Conservation (phyloP, 2,888 invertebrate genomes). For the Noctuana brunneofusca region DNA sequence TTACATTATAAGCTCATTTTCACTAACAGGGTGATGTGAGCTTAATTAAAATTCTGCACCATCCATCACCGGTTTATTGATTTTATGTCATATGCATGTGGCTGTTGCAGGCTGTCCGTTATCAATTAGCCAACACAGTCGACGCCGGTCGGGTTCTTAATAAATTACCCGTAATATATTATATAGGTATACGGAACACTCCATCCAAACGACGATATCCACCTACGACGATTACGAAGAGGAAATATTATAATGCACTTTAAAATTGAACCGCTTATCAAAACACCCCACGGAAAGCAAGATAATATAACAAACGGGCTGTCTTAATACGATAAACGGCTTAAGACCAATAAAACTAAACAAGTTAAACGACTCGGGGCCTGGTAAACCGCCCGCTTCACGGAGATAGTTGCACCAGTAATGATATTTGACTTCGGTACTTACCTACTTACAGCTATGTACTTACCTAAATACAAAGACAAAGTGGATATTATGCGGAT, state of each 20-base stretch:
- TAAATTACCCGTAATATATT: slow-evolving; percentile 31
- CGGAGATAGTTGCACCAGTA: slow-evolving; percentile 55
- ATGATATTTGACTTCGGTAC: slow-evolving; percentile 49
- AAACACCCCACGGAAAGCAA: slow-evolving; percentile 61
- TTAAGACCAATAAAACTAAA: slow-evolving; percentile 75
- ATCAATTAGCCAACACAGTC: slow-evolving; percentile 65
- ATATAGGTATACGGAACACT: slow-evolving; percentile 31
- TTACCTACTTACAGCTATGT: slow-evolving; percentile 41
- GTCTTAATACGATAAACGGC: slow-evolving; percentile 77
- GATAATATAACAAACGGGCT: slow-evolving; percentile 62
- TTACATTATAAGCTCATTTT: slow-evolving; percentile 78
- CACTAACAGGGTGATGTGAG: slow-evolving; percentile 72
- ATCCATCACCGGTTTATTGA: slow-evolving; percentile 78
- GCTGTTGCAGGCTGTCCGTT: slow-evolving; percentile 55
- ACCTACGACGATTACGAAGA: slow-evolving; percentile 30
- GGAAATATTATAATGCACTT: slow-evolving; percentile 46
- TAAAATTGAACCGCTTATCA: slow-evolving; percentile 66
- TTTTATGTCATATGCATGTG: slow-evolving; percentile 75
- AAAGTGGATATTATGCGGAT: slow-evolving; percentile 47
- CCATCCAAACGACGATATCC: slow-evolving; percentile 23
- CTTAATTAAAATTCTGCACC: slow-evolving; percentile 78
- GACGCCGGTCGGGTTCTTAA: slow-evolving; percentile 43
- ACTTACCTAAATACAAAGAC: slow-evolving; percentile 42
- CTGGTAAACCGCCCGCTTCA: slow-evolving; percentile 63
- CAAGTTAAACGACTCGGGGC: slow-evolving; percentile 67